Conservation (phyloP, 1,140 invertebrate species). For the Arion vulgaris region DNA sequence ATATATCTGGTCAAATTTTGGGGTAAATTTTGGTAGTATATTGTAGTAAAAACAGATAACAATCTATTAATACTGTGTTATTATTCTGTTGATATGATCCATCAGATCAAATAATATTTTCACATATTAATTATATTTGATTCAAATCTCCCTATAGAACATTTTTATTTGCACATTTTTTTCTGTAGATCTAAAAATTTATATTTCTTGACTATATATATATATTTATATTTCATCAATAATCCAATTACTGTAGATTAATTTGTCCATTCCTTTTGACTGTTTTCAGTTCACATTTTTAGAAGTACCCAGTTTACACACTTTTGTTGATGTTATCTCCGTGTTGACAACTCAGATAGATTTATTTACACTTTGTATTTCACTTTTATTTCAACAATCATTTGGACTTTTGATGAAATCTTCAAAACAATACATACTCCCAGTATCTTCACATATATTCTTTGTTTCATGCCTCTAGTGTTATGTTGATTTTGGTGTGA, state of each 20-base stretch:
- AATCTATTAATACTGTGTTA: neutral
- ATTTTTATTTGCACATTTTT: neutral
- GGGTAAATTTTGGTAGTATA: too few species aligned
- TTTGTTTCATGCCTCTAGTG: too few species aligned
- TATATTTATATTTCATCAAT: conserved; percentile 18
- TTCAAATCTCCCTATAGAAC: neutral
- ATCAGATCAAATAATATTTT: neutral
- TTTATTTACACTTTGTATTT: neutral
- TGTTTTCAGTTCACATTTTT: neutral
- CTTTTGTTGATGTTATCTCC: neutral
- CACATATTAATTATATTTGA: neutral
- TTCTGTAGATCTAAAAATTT: conserved; percentile 1
- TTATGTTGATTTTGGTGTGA: neutral
- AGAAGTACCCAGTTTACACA: neutral
- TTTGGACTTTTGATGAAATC: neutral
- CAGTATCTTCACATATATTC: neutral
- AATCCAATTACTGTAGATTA: neutral
- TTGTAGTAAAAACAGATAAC: too few species aligned
- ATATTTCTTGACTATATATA: neutral
- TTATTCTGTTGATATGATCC: neutral
- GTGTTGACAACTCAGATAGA: neutral
- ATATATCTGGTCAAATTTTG: too few species aligned
- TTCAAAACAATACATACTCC: neutral
- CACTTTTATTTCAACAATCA: neutral
- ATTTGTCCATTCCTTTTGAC: conserved; percentile 6